These are phyloP conservation scores for Sphaerophoria rueppellii DNA, from an alignment of 2,888 invertebrate genomes.

Conservation along the genomic window DNA sequence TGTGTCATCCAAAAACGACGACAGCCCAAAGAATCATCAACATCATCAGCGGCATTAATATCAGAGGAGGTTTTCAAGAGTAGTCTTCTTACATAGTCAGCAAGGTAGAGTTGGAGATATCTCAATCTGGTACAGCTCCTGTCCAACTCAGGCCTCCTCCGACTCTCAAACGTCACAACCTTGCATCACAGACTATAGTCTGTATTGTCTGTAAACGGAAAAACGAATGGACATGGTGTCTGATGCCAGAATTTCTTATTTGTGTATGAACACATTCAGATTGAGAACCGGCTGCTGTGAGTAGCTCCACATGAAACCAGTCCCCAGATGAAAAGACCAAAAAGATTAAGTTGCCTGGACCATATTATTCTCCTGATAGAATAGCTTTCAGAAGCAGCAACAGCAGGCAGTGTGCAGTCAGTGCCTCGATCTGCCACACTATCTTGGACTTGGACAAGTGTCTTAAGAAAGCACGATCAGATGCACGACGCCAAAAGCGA, in stretches of 20 bases:
- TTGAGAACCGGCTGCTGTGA: conserved; percentile 46
- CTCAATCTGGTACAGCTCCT: too few species aligned
- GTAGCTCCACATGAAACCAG: conserved; percentile 49
- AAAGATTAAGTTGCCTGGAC: conserved; percentile 67
- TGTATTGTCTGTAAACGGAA: conserved; percentile 25
- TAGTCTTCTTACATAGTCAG: not conserved
- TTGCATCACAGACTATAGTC: not conserved
- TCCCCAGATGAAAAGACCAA: conserved; percentile 53
- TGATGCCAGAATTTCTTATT: conserved; percentile 55
- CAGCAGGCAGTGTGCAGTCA: conserved; percentile 30
- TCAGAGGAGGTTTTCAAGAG: not conserved
- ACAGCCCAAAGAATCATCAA: conserved; percentile 37
- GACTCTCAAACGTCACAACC: not conserved
- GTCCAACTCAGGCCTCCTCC: too few species aligned
- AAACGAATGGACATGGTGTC: conserved; percentile 36
- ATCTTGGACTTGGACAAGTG: conserved; percentile 62
- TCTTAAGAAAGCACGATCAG: conserved; percentile 60
- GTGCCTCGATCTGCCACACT: conserved; percentile 47
- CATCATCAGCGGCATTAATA: conserved; percentile 43
- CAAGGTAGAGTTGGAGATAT: not conserved
- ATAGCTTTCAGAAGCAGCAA: conserved; percentile 5
- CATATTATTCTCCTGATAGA: conserved; percentile 41
- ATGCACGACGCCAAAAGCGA: conserved; percentile 22
- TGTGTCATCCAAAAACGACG: conserved; percentile 60
- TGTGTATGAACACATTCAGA: conserved; percentile 38